Evolutionary conservation across 2,797 vertebrate species (phyloP).

Genomic region (Coccyzus lansbergi): DNA sequence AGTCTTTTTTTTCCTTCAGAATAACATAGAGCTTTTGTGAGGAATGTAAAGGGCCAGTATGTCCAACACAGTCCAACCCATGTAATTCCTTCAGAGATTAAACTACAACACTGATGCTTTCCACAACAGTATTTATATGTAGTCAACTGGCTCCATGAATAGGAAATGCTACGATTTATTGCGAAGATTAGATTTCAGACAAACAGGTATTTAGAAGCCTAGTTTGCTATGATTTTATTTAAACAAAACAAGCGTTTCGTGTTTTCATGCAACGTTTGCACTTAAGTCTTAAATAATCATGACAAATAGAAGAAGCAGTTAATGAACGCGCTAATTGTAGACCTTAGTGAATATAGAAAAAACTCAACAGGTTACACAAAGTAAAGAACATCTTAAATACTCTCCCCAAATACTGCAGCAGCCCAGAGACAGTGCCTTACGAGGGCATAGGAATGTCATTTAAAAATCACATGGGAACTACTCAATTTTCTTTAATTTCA

Average conservation of each 20-base stretch:
- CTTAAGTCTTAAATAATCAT: conserved; percentile 75
- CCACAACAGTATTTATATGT: background rate
- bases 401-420: conserved; percentile 83
- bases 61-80: conserved; percentile 50
- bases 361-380: conserved; percentile 69
- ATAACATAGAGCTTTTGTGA: conserved; percentile 1
- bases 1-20: conserved; percentile 24
- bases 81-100: conserved; percentile 38
- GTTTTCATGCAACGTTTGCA: conserved; percentile 76
- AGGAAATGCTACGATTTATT: conserved; percentile 65
- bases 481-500: conserved; percentile 76
- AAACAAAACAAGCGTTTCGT: conserved; percentile 65
- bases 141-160: conserved; percentile 53
- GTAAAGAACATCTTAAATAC: conserved; percentile 71
- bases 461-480: conserved; percentile 81
- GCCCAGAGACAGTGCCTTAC: conserved; percentile 79
- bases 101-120: conserved; percentile 8
- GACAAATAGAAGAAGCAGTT: conserved; percentile 66
- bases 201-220: conserved; percentile 64
- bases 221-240: conserved; percentile 75
- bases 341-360: conserved; percentile 71
- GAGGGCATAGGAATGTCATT: conserved; percentile 86
- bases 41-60: background rate
- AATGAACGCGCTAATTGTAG: conserved; percentile 64
- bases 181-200: conserved; percentile 68